Base-by-base conservation (phyloP, 2,888 invertebrate genomes). In the Drosophila niveifrons region DNA sequence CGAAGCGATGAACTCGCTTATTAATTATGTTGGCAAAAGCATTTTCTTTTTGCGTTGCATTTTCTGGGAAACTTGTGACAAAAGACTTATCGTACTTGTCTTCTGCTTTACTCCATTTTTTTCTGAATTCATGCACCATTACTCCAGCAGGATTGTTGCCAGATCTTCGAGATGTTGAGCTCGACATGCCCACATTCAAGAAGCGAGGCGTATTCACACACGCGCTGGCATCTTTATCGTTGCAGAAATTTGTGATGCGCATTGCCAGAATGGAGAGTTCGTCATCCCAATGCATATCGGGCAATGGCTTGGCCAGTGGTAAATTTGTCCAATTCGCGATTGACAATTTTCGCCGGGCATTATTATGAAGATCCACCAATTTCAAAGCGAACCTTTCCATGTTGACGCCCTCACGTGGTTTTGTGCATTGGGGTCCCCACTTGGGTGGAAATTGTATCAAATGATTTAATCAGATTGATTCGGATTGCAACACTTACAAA, bases 231-330 rank as follows among this genome's bases (percentile, higher is more conserved):
- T 0, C 6, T 0, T 18, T 13, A 0, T 47, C 7, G 10, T 47
- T 43, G 46, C 80, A 80, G 13, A 55, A 72, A 7, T 80, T 80
- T 0, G 61, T 63, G 0, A 80, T 31, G 4, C 80, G 62, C 80
- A 82, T 82, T 3, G 80, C 80, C 23, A 80, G 41, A 1, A 53
- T 9, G 9, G 61, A 11, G 3, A 80, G 66, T 0, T 74, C 71
- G 0, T 36, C 6, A 23, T 82, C 55, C 80, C 80, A 80, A 0
- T 1, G 1, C 0, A 77, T 0, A 0, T 4, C 1, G 1, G 51
- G 11, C 2, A 69, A 18, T 0, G 1, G 1, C 1, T 7, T 44
- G 11, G 69, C 62, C 1, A 0, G 1, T 2, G 76, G 79, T 8
- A 58, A 28, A 8, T 1, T 0, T 0, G 0, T 13, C 36, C 11